Evolutionary conservation across 2,797 vertebrate species (phyloP).

Genomic region (Margarornis squamiger): DNA sequence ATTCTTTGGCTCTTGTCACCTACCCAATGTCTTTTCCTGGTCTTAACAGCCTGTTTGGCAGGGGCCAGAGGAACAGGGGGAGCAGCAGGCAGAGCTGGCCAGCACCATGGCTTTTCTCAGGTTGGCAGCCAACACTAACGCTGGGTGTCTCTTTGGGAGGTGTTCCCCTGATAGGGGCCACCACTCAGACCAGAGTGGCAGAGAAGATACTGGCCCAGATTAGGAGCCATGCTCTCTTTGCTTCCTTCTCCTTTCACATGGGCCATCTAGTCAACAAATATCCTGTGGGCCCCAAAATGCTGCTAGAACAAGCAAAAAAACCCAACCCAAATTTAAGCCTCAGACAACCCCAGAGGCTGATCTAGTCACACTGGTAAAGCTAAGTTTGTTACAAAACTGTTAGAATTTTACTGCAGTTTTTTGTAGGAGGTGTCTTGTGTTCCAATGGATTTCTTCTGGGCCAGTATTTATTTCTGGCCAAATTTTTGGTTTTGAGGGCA

Average conservation of each 20-base stretch:
- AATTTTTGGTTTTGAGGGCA: neutral
- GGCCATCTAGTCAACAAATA: neutral
- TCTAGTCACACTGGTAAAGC: neutral
- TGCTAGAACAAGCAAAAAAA: neutral
- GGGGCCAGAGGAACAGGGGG: neutral
- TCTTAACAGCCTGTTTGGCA: slow-evolving; percentile 24
- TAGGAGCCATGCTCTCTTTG: neutral
- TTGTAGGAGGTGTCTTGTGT: neutral
- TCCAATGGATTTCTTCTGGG: neutral
- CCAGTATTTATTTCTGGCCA: neutral
- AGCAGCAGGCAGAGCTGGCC: slow-evolving; percentile 40
- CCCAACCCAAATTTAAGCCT: neutral
- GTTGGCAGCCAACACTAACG: slow-evolving; percentile 46
- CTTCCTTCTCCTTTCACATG: neutral
- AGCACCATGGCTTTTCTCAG: slow-evolving; percentile 46
- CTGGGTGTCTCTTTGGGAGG: neutral
- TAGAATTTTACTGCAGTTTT: neutral
- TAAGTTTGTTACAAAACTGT: neutral
- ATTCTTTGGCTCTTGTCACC: slow-evolving; percentile 73
- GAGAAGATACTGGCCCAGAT: neutral
- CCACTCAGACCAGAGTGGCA: neutral
- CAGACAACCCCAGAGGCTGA: neutral
- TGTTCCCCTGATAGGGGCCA: neutral
- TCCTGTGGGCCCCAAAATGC: neutral
- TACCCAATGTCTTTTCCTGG: slow-evolving; percentile 50